Conservation (phyloP, 2,888 invertebrate species). For the Horisme vitalbata region DNA sequence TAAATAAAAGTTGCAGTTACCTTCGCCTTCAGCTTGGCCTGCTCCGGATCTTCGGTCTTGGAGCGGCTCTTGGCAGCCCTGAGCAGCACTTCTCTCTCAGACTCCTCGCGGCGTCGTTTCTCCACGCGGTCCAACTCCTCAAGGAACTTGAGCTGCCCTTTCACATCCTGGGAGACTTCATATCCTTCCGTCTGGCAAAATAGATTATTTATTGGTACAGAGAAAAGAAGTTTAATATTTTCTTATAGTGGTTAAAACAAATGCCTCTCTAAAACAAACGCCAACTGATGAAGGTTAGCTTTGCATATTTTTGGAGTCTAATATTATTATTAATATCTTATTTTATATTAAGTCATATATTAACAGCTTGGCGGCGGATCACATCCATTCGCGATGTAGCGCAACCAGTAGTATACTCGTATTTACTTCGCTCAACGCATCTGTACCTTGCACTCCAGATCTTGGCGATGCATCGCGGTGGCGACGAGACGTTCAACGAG, state of each 20-base stretch:
- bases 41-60: slow-evolving; percentile 98
- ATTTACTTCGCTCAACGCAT: too few species aligned
- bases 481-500: slow-evolving; percentile 95
- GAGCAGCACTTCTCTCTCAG: slow-evolving; percentile 95
- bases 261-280: too few species aligned
- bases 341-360: too few species aligned
- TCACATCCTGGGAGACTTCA: slow-evolving; percentile 93
- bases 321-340: too few species aligned
- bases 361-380: too few species aligned
- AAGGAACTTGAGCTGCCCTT: slow-evolving; percentile 96
- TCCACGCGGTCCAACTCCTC: slow-evolving; percentile 98
- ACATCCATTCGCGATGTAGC: too few species aligned
- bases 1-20: slow-evolving; percentile 62
- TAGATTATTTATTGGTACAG: too few species aligned
- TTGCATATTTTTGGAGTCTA: too few species aligned
- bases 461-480: slow-evolving; percentile 97
- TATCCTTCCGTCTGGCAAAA: slow-evolving; percentile 91
- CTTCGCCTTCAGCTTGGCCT: slow-evolving; percentile 97
- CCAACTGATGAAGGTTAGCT: too few species aligned
- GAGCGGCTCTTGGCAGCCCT: slow-evolving; percentile 97
- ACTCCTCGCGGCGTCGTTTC: slow-evolving; percentile 96
- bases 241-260: too few species aligned
- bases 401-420: too few species aligned
- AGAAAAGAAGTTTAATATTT: too few species aligned
- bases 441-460: slow-evolving; percentile 90